Percentiles rank a stretch among this genome's conserved stretches.
Evolutionary conservation across 2,113 vertebrate genomes (phyloP).

Genomic region (Varanus komodoensis): DNA sequence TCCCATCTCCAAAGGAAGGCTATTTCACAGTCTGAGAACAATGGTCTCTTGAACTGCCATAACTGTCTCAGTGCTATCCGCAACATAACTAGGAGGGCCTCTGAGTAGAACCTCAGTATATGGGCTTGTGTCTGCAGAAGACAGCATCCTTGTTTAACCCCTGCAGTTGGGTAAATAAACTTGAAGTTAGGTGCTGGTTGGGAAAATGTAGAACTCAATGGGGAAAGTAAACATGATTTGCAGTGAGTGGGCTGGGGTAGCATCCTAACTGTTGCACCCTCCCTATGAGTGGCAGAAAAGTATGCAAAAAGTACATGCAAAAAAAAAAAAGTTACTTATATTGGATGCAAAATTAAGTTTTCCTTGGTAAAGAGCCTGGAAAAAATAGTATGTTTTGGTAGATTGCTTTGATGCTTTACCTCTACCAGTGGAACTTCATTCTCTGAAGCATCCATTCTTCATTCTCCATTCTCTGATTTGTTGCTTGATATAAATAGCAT

Average conservation of each 20-base stretch:
- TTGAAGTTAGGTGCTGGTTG: not conserved
- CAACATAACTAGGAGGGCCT: no score
- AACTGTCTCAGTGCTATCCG: no score
- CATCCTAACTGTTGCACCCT: not conserved
- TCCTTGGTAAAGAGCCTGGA: not conserved
- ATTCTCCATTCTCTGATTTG: not conserved
- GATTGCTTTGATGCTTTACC: not conserved
- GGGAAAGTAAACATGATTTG: not conserved
- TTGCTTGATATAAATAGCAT: slow-evolving; percentile 10
- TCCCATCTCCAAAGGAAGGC: no score
- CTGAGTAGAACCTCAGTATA: not conserved
- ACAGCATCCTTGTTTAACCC: no score
- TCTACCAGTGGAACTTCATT: not conserved
- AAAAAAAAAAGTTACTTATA: not conserved
- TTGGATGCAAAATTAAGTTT: not conserved
- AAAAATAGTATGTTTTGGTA: not conserved
- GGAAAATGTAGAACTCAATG: not conserved
- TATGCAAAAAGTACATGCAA: slow-evolving; percentile 36
- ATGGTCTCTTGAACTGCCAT: no score
- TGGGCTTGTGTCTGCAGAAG: not conserved
- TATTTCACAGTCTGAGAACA: no score
- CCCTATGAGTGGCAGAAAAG: not conserved
- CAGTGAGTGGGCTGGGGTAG: not conserved
- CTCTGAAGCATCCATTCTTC: not conserved
- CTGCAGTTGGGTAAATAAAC: not conserved